These are phyloP conservation scores for Drosophila arawakana DNA, from an alignment of 1,140 invertebrate genomes.

Conservation along the genomic window DNA sequence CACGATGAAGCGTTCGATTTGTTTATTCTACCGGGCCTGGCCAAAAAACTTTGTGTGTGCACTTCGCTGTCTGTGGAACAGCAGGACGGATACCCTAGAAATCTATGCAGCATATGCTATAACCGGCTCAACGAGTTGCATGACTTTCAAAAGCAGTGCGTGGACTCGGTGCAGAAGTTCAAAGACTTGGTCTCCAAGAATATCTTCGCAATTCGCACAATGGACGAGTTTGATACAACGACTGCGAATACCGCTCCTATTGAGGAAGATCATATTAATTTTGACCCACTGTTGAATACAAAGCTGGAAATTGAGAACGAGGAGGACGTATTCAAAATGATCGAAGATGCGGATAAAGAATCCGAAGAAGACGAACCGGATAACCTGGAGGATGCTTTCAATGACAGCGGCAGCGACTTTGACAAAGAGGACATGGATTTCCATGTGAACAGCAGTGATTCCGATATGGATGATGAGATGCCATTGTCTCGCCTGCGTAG, in stretches of 20 bases:
- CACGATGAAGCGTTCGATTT: conserved; percentile 59
- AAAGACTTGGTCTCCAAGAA: conserved; percentile 63
- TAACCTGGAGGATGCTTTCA: conserved; percentile 25
- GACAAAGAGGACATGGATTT: conserved; percentile 37
- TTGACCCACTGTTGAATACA: conserved; percentile 30
- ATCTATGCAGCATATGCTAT: conserved; percentile 64
- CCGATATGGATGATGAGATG: conserved; percentile 60
- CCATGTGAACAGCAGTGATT: conserved; percentile 60
- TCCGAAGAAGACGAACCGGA: conserved; percentile 43
- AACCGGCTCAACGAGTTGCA: conserved; percentile 71
- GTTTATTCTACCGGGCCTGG: conserved; percentile 70
- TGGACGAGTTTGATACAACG: conserved; percentile 19
- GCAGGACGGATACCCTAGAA: conserved; percentile 72
- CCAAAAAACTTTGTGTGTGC: conserved; percentile 75
- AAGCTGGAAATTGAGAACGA: conserved; percentile 81
- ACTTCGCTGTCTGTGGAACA: conserved; percentile 74
- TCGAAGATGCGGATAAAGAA: conserved; percentile 72
- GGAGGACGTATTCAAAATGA: conserved; percentile 80
- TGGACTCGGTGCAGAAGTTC: conserved; percentile 71
- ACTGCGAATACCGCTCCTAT: conserved; percentile 23
- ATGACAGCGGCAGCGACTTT: conserved; percentile 46
- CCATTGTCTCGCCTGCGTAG: conserved; percentile 53
- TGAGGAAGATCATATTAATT: background rate
- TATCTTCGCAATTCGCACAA: background rate
- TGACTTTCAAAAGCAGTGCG: conserved; percentile 73